Evolutionary conservation across 2,113 vertebrate species (phyloP).

Genomic region (Indicator indicator): DNA sequence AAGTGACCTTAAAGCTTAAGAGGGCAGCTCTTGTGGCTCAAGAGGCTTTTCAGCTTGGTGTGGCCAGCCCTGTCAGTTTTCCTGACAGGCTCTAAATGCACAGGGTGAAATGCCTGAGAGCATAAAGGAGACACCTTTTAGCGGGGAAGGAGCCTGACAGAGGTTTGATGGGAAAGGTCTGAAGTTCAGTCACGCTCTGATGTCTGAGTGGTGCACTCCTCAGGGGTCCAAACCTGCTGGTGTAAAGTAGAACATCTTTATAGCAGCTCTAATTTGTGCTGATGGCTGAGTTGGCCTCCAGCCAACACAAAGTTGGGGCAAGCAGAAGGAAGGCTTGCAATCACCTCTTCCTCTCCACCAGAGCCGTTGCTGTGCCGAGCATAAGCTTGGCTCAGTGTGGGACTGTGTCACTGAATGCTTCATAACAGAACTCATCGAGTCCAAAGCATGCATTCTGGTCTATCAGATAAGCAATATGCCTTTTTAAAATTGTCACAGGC

Average conservation of each 20-base stretch:
- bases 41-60: not conserved
- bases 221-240: slow-evolving; percentile 49
- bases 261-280: slow-evolving; percentile 55
- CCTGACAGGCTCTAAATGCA: not conserved
- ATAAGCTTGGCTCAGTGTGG: slow-evolving; percentile 67
- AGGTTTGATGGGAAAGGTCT: slow-evolving; percentile 40
- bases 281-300: slow-evolving; percentile 48
- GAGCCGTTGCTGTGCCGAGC: slow-evolving; percentile 8
- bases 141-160: not conserved
- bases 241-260: slow-evolving; percentile 50
- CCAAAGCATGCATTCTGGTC: slow-evolving; percentile 65
- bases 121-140: not conserved
- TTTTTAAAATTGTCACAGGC: slow-evolving; percentile 77
- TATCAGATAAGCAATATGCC: slow-evolving; percentile 76
- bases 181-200: slow-evolving; percentile 28
- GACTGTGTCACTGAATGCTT: slow-evolving; percentile 60
- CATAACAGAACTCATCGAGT: slow-evolving; percentile 55
- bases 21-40: not conserved
- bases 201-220: slow-evolving; percentile 19
- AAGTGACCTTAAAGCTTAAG: not conserved
- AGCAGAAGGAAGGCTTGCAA: slow-evolving; percentile 62
- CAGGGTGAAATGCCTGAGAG: not conserved
- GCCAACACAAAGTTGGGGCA: slow-evolving; percentile 49
- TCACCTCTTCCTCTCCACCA: slow-evolving; percentile 57
- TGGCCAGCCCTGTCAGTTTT: not conserved